phyloP scores from a whole-genome alignment of 1,140 invertebrate genomes.

The Drosophila tristis region DNA sequence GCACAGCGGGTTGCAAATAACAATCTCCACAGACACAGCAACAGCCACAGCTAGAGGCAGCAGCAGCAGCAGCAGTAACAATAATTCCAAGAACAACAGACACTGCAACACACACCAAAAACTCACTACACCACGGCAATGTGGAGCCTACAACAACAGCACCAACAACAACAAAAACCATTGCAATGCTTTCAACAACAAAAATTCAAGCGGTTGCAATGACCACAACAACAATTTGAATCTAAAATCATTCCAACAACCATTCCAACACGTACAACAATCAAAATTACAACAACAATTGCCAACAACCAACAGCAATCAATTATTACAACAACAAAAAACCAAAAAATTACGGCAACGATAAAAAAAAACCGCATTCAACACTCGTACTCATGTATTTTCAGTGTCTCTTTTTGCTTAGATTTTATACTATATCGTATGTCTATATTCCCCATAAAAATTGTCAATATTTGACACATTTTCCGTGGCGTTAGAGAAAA shows the following conservation, averaged over 20 bases:
- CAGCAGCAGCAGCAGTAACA: slow-evolving; percentile 21
- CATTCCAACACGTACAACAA: background rate
- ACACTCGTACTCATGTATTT: slow-evolving; percentile 46
- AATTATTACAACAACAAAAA: slow-evolving; percentile 39
- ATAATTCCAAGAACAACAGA: slow-evolving; percentile 47
- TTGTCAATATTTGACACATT: slow-evolving; percentile 81
- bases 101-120: slow-evolving; percentile 29
- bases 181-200: too few species aligned
- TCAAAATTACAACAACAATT: slow-evolving; percentile 36
- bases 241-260: too few species aligned
- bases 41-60: slow-evolving; percentile 36
- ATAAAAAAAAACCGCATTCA: slow-evolving; percentile 75
- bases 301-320: slow-evolving; percentile 43
- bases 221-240: too few species aligned
- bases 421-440: slow-evolving; percentile 48
- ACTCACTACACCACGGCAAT: slow-evolving; percentile 14
- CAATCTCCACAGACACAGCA: slow-evolving; percentile 72
- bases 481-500: slow-evolving; percentile 44
- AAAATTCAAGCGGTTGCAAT: too few species aligned
- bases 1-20: slow-evolving; percentile 81
- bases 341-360: slow-evolving; percentile 42
- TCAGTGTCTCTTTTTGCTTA: background rate
- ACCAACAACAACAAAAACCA: slow-evolving; percentile 11
- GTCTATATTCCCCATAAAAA: slow-evolving; percentile 71
- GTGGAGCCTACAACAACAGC: slow-evolving; percentile 5